Percentiles rank a stretch among this genome's conserved stretches.
phyloP scores from a whole-genome alignment of 2,797 vertebrate species.

The Pipistrellus kuhlii region DNA sequence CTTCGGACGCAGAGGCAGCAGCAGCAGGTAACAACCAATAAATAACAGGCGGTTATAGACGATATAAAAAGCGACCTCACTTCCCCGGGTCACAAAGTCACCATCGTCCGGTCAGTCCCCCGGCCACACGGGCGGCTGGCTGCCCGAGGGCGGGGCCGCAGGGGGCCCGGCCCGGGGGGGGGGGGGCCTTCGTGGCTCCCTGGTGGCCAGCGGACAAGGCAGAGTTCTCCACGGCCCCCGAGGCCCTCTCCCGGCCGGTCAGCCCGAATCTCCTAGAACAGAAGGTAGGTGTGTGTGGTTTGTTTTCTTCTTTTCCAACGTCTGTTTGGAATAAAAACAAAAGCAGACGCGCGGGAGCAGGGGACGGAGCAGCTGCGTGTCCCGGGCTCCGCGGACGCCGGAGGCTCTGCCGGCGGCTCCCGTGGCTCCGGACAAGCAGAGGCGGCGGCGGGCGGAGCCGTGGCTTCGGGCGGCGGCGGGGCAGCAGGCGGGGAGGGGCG shows the following conservation, averaged over 20 bases:
- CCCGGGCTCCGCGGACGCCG: constrained; percentile 34
- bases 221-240: not conserved
- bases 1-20: constrained; percentile 82
- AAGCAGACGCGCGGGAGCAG: constrained; percentile 45
- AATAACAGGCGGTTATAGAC: constrained; percentile 84
- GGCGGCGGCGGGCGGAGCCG: constrained; percentile 78
- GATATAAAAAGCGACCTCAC: constrained; percentile 81
- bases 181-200: no score
- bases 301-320: constrained; percentile 65
- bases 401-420: not conserved
- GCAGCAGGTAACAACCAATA: constrained; percentile 87
- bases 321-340: constrained; percentile 68
- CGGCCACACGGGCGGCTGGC: constrained; percentile 67
- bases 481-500: not conserved
- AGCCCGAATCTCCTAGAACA: constrained; percentile 39
- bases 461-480: constrained; percentile 78
- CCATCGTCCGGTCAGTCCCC: constrained; percentile 12
- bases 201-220: no score
- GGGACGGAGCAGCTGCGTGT: rapidly evolving
- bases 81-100: constrained; percentile 80
- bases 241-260: constrained; percentile 54
- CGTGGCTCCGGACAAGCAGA: constrained; percentile 77
- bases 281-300: constrained; percentile 51
- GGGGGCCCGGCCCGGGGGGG: not conserved
- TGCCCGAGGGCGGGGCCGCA: not conserved